Conservation (phyloP, 2,888 invertebrate genomes). For the Tachina fera region DNA sequence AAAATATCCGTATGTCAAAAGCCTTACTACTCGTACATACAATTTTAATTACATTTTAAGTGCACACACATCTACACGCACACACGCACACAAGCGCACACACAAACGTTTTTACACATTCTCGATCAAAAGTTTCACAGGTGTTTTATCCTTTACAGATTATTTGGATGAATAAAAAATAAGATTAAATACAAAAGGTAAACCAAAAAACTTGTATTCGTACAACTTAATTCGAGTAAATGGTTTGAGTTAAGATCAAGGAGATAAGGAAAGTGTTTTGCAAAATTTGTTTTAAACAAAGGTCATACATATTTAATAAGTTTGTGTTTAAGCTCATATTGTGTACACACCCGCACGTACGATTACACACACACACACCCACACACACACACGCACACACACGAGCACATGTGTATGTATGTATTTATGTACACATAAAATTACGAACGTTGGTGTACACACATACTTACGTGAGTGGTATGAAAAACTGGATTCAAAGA, state of each 20-base stretch:
- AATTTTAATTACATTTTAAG: constrained; percentile 57
- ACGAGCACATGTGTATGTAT: neutral
- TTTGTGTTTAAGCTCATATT: constrained; percentile 38
- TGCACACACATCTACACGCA: constrained; percentile 3
- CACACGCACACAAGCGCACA: neutral
- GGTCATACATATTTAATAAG: constrained; percentile 60
- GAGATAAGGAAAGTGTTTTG: constrained; percentile 9
- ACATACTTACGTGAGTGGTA: neutral
- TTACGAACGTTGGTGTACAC: neutral
- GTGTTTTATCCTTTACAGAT: constrained; percentile 22
- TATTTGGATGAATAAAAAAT: constrained; percentile 37
- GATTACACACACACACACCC: neutral
- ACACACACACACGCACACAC: neutral
- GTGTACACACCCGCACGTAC: neutral
- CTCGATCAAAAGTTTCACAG: neutral
- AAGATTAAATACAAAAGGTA: constrained; percentile 47
- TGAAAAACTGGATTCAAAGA: constrained; percentile 1
- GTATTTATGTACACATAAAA: neutral
- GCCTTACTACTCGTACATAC: constrained; percentile 13
- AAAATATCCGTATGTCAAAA: constrained; percentile 36
- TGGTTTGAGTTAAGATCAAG: neutral
- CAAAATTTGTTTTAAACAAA: constrained; percentile 36
- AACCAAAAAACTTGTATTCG: constrained; percentile 23
- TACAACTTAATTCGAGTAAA: constrained; percentile 10
- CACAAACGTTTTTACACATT: neutral